phyloP scores from a whole-genome alignment of 2,113 vertebrate genomes.

The Lates calcarifer region DNA sequence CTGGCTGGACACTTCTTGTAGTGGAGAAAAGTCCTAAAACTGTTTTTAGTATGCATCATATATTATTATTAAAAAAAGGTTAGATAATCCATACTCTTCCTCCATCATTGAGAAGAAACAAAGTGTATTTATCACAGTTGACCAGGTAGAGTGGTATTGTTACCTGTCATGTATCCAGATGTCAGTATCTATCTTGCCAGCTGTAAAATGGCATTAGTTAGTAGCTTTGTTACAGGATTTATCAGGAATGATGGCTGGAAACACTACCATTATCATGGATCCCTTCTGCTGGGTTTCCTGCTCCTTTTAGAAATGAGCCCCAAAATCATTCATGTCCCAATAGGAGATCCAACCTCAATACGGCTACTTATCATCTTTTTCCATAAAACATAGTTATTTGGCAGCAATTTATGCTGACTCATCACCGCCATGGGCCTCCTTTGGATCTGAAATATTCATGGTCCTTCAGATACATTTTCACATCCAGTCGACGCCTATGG shows the following conservation, averaged over 20 bases:
- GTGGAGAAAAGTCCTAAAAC: not conserved
- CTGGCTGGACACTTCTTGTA: not conserved
- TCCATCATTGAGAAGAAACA: too few relatives aligned
- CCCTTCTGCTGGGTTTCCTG: not conserved
- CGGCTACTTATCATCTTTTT: conserved; percentile 27
- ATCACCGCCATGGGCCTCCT: conserved; percentile 9
- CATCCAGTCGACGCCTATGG: not conserved
- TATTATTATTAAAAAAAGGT: too few relatives aligned
- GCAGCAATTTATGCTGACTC: conserved; percentile 17
- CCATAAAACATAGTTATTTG: conserved; percentile 19
- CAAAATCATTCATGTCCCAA: conserved; percentile 4
- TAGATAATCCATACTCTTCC: too few relatives aligned
- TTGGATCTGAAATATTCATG: conserved; percentile 39
- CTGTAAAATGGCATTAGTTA: not conserved
- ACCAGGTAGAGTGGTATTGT: not conserved
- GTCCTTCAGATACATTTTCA: conserved; percentile 31
- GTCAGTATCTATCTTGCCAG: not conserved
- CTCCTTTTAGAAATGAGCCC: conserved; percentile 4
- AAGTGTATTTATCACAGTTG: not conserved
- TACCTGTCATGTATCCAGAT: not conserved
- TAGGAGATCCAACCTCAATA: not conserved
- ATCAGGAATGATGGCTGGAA: not conserved
- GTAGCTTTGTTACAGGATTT: too few relatives aligned
- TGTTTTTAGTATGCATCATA: not conserved
- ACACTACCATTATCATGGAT: not conserved